phyloP scores from a whole-genome alignment of 2,113 vertebrate species.

The Oreochromis tanganicae region DNA sequence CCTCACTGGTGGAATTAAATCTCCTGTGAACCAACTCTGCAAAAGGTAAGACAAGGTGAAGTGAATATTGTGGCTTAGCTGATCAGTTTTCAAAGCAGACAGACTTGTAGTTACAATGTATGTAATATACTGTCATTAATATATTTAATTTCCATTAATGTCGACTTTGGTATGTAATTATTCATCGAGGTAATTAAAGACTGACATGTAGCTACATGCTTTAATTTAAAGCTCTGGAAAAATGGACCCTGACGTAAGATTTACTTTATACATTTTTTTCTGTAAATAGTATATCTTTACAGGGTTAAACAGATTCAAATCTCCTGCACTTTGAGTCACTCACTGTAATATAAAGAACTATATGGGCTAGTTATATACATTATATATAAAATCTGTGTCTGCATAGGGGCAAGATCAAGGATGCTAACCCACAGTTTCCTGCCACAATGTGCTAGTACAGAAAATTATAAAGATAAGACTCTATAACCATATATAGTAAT shows the following conservation, averaged over 20 bases:
- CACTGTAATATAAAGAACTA: neutral
- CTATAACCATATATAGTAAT: neutral
- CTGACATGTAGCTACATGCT: neutral
- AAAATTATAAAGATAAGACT: neutral
- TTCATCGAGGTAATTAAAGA: neutral
- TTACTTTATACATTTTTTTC: neutral
- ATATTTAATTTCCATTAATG: neutral
- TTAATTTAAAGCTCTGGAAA: neutral
- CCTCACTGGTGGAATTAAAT: neutral
- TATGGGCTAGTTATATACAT: neutral
- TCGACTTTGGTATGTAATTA: neutral
- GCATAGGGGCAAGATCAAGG: neutral
- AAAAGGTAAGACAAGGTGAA: neutral
- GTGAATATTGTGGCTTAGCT: neutral
- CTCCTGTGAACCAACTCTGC: neutral
- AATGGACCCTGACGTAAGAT: neutral
- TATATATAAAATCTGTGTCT: neutral
- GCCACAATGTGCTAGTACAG: neutral
- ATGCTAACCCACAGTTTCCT: neutral
- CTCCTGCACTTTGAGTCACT: neutral
- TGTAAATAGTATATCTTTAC: neutral
- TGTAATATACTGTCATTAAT: neutral
- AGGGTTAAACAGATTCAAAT: neutral
- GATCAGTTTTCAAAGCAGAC: neutral
- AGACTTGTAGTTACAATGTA: neutral